Evolutionary conservation across 1,140 invertebrate species (phyloP), one percentile per base, ranked within the genome.

Genomic region (Heliothis virescens): DNA sequence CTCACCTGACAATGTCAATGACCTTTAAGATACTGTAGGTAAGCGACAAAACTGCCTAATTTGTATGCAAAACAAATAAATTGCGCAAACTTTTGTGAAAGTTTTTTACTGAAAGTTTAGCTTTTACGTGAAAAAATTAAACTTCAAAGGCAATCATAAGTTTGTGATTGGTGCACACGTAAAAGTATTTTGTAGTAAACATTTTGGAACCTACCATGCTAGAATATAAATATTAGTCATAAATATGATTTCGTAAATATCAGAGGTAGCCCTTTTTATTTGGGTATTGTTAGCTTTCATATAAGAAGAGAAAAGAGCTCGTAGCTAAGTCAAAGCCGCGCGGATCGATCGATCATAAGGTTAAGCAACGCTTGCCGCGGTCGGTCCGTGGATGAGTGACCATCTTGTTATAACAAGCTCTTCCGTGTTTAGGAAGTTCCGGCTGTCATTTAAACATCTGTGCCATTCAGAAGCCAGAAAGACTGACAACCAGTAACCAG

Each of bases 1-100:
- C 48, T 50, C 52, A 67, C 47, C 63, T 16, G 4, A 12, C 47
- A 15, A 41, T 52, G 52, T 72, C 4, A 18, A 41, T n/a, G 29
- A 72, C 52, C 69, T 72, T 11, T 41, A n/a, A 9, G 13, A 34
- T 72, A 16, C 41, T 26, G 47, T 57, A 57, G 29, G 47, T 57
- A 57, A n/a, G 13, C 21, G 69, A 72, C 2, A 57, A 72, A 72
- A 57, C 57, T 41, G 50, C 53, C 50, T 72, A 72, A 72, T 72
- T 48, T 82, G 52, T 67, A 74, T 74, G 41, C 53, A 69, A 74
- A 69, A 75, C 53, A 74, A 62, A 76, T 71, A 75, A 69, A 69
- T 41, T 76, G 53, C 34, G 12, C 29, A 10, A 72, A 57, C 69
- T 72, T 72, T 71, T 12, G 50, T 9, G 18, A 41, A 16, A 34